These are phyloP conservation scores for Lamprologus tigripictilis DNA, from an alignment of 2,113 vertebrate genomes.

Conservation along the genomic window DNA sequence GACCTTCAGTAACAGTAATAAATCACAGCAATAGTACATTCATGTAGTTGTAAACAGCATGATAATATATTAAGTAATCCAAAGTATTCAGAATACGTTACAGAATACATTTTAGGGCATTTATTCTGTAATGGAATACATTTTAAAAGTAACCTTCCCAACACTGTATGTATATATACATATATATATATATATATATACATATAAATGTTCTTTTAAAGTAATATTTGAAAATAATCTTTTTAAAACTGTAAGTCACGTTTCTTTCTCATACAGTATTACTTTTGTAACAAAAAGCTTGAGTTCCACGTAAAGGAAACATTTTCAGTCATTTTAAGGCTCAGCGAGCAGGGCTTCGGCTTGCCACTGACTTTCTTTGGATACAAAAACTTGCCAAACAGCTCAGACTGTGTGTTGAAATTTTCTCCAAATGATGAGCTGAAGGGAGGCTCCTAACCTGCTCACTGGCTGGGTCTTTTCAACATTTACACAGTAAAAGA, in stretches of 20 bases:
- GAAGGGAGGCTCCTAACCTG: not conserved
- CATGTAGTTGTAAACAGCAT: too few species aligned
- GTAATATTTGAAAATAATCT: not conserved
- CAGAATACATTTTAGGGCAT: too few species aligned
- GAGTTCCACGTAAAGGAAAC: not conserved
- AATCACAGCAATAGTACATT: too few species aligned
- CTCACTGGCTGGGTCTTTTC: not conserved
- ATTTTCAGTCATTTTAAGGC: not conserved
- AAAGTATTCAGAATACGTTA: too few species aligned
- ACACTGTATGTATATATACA: too few species aligned
- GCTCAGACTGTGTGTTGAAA: not conserved
- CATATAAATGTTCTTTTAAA: not conserved
- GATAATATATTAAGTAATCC: too few species aligned
- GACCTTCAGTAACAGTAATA: too few species aligned
- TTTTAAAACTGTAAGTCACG: not conserved
- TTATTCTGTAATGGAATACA: too few species aligned
- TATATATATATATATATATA: not conserved
- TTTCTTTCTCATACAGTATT: not conserved
- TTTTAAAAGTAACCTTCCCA: too few species aligned
- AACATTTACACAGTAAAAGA: not conserved
- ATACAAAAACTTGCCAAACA: not conserved
- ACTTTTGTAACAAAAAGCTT: not conserved
- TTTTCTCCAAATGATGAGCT: not conserved
- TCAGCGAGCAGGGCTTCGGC: rapidly evolving
- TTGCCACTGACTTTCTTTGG: not conserved